These are phyloP conservation scores for Choreutis nemorana DNA, from an alignment of 2,888 invertebrate genomes.

Conservation along the genomic window DNA sequence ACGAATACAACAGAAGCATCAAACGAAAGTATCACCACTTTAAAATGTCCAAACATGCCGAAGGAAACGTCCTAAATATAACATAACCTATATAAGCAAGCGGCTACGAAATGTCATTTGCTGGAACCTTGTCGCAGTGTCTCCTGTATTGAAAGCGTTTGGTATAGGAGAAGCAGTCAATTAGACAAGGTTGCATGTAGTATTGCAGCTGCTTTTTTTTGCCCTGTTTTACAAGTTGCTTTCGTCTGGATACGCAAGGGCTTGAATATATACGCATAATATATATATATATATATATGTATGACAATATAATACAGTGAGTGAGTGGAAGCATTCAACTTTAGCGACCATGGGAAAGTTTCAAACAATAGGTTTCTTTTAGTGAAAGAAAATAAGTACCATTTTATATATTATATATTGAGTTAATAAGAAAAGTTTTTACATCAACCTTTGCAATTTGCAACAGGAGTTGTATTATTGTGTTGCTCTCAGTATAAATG, in stretches of 20 bases:
- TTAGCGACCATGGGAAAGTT: no score
- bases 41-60: not conserved
- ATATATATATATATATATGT: slow-evolving; percentile 3
- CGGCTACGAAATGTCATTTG: slow-evolving; percentile 23
- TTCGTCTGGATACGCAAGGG: slow-evolving; percentile 48
- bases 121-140: slow-evolving; percentile 37
- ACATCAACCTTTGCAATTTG: no score
- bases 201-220: slow-evolving; percentile 44
- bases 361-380: no score
- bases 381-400: no score
- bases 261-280: slow-evolving; percentile 21
- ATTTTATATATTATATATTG: no score
- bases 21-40: not conserved
- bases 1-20: no score
- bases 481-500: no score
- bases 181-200: slow-evolving; percentile 44
- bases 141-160: not conserved
- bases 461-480: no score
- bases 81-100: slow-evolving; percentile 31
- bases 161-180: slow-evolving; percentile 17
- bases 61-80: slow-evolving; percentile 45
- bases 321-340: no score
- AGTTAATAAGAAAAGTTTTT: no score
- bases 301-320: not conserved
- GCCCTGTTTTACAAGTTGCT: slow-evolving; percentile 37